Evolutionary conservation across 2,888 invertebrate species (phyloP), one percentile per base, ranked within the genome.

Genomic region (Rhyacophila evoluta): DNA sequence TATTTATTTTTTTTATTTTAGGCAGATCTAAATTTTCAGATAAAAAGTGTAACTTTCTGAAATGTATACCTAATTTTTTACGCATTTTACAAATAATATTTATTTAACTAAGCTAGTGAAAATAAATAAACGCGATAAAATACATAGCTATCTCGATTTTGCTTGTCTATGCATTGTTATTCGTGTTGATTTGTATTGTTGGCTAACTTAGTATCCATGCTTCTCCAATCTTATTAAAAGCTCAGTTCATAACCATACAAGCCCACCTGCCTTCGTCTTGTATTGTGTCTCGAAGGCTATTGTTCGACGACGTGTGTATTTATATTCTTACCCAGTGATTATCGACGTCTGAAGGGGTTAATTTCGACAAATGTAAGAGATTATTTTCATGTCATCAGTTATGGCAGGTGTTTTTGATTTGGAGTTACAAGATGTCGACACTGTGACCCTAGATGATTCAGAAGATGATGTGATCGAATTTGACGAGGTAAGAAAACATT

Each of bases 341-440:
- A 73, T 72, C 69, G 38, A 27, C 73, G 27, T 29, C n/a, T 15
- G 28, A 69, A 33, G 15, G 33, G 19, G n/a, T 29, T 15, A 70
- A 74, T 68, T 75, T 39, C 68, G 67, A 38, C 80, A 74, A 77
- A 80, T 80, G 80, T 77, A 74, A 77, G 74, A 67, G 71, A 74
- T 55, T 74, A 80, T 74, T 75, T 36, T 36, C 67, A 89, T 90
- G 90, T 89, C 90, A 89, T 90, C 90, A 84, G 89, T 89, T 89
- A 94, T 95, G 94, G 94, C 95, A 87, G 97, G 95, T 88, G 95
- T 97, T 87, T 97, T 98, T 89, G 97, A 97, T 91, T 93, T 98
- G 88, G 97, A 98, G 89, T 91, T 97, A 86, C 93, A 94, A 85
- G 94, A 94, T 85, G 90, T 88, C 80, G 93, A 93, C 87, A 89